A percentile compares a stretch with the other conserved stretches of the same genome.
phyloP scores from a whole-genome alignment of 2,797 vertebrate genomes.

The Intellagama lesueurii region DNA sequence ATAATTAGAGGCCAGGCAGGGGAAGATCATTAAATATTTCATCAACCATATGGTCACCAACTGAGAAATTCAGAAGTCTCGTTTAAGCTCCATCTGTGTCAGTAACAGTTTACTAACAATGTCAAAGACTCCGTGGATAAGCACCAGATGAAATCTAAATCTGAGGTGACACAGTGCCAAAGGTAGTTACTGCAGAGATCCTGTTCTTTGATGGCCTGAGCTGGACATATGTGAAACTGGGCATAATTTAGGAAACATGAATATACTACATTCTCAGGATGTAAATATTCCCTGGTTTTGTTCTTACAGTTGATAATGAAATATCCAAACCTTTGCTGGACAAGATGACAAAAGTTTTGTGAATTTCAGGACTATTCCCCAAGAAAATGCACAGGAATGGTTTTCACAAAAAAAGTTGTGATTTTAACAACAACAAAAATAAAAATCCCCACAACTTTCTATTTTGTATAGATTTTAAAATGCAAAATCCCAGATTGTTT shows the following conservation, averaged over 20 bases:
- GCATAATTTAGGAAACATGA: slow-evolving; percentile 13
- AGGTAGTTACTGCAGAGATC: not conserved
- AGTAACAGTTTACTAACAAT: slow-evolving; percentile 65
- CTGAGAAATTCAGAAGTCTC: slow-evolving; percentile 65
- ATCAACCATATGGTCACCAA: slow-evolving; percentile 74
- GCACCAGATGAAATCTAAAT: slow-evolving; percentile 46
- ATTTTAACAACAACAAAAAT: too few relatives aligned
- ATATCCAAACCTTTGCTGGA: too few relatives aligned
- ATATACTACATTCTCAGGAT: slow-evolving; percentile 22
- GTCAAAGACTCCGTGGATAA: slow-evolving; percentile 68
- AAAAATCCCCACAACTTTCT: too few relatives aligned
- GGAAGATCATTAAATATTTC: slow-evolving; percentile 69
- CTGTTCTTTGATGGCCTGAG: not conserved
- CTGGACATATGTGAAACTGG: slow-evolving; percentile 11
- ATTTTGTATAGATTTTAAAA: too few relatives aligned
- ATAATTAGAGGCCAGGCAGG: slow-evolving; percentile 58
- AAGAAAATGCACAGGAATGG: too few relatives aligned
- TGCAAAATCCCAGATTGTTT: too few relatives aligned
- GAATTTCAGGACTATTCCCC: too few relatives aligned
- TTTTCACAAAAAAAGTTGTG: too few relatives aligned
- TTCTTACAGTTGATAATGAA: too few relatives aligned
- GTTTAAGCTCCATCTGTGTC: slow-evolving; percentile 73
- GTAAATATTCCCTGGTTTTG: not conserved
- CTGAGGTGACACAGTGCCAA: slow-evolving; percentile 50
- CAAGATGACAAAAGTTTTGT: too few relatives aligned